A percentile compares a stretch with the other conserved stretches of the same genome.
Evolutionary conservation across 1,140 invertebrate species (phyloP).

Genomic region (Anthonomus grandis): DNA sequence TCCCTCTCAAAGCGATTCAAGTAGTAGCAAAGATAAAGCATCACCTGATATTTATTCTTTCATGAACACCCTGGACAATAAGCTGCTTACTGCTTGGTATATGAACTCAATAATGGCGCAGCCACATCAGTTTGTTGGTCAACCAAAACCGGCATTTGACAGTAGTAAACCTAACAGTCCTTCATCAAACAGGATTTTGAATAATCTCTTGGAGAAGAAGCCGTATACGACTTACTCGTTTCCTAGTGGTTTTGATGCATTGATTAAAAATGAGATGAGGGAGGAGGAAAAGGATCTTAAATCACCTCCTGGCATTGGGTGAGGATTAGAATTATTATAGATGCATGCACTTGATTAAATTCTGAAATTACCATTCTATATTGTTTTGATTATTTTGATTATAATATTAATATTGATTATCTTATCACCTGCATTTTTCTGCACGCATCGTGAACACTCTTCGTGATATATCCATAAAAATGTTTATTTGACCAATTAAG

Average conservation of each 20-base stretch:
- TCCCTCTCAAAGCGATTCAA: constrained; percentile 26
- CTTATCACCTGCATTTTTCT: too few species aligned
- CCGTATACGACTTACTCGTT: constrained; percentile 35
- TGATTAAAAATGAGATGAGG: constrained; percentile 46
- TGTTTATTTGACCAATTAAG: too few species aligned
- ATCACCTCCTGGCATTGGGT: background rate
- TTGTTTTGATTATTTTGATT: too few species aligned
- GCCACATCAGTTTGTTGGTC: constrained; percentile 6
- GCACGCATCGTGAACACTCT: too few species aligned
- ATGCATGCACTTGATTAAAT: too few species aligned
- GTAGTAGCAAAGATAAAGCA: constrained; percentile 13
- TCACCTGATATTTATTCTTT: constrained; percentile 46
- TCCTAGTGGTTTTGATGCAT: constrained; percentile 40
- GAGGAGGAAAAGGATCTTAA: constrained; percentile 19
- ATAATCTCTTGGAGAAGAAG: constrained; percentile 46
- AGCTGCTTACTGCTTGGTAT: constrained; percentile 59
- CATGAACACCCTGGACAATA: constrained; percentile 53
- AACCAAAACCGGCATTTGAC: constrained; percentile 26
- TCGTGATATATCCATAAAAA: too few species aligned
- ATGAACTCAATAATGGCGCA: constrained; percentile 54
- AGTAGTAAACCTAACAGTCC: constrained; percentile 23
- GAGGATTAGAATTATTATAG: constrained; percentile 1
- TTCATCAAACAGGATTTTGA: constrained; percentile 43
- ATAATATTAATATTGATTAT: too few species aligned
- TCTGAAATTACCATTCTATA: too few species aligned